A percentile compares a stretch with the other conserved stretches of the same genome.
Conservation (phyloP, 1,140 invertebrate genomes). For the Diachasma alloeum region DNA sequence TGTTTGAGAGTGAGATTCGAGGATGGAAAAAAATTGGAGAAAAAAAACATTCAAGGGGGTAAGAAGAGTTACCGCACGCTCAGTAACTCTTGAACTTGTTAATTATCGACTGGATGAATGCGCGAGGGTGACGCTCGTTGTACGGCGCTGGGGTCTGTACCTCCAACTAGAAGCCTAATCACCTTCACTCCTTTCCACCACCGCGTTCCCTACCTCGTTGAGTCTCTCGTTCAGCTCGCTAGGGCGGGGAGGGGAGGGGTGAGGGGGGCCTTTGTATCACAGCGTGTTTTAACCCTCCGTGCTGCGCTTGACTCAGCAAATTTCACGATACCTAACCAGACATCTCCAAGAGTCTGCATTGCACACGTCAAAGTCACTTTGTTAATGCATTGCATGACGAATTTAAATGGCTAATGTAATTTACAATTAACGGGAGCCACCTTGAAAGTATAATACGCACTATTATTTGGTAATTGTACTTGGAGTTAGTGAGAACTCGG, state of each 20-base stretch:
- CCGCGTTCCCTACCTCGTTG: neutral
- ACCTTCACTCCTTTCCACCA: constrained; percentile 39
- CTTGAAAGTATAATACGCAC: no score
- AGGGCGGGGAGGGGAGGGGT: no score
- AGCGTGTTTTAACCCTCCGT: constrained; percentile 7
- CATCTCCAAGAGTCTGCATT: constrained; percentile 17
- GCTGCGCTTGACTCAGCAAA: constrained; percentile 30
- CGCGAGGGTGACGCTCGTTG: constrained; percentile 38
- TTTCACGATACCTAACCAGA: constrained; percentile 23
- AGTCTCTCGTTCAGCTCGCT: neutral
- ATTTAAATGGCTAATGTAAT: constrained; percentile 29
- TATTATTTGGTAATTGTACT: neutral
- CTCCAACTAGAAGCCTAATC: constrained; percentile 52
- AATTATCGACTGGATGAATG: constrained; percentile 59
- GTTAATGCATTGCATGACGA: constrained; percentile 6
- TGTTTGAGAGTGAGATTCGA: neutral
- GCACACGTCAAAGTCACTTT: constrained; percentile 14
- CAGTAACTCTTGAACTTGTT: constrained; percentile 40
- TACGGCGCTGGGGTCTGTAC: constrained; percentile 30
- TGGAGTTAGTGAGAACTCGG: neutral
- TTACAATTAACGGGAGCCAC: neutral
- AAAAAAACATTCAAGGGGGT: neutral
- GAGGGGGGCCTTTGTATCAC: neutral
- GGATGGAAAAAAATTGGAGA: neutral
- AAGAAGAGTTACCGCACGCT: constrained; percentile 10